These are phyloP conservation scores for Drosophila carrolli DNA, from an alignment of 1,140 invertebrate species.

Conservation along the genomic window DNA sequence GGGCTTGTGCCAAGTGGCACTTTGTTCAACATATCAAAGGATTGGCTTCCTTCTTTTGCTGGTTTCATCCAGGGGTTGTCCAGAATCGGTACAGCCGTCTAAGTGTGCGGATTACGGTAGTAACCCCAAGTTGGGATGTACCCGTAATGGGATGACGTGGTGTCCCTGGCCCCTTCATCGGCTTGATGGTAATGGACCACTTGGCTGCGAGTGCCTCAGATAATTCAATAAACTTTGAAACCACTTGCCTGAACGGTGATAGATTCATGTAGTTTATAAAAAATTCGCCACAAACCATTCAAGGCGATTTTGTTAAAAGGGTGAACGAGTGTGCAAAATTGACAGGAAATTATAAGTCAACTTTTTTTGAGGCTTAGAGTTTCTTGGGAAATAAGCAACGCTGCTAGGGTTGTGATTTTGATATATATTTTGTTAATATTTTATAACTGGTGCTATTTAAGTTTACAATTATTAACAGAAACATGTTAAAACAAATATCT, in stretches of 20 bases:
- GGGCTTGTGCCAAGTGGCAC: slow-evolving; percentile 76
- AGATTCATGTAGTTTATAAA: slow-evolving; percentile 28
- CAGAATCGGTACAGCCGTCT: slow-evolving; percentile 18
- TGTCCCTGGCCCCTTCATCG: background rate
- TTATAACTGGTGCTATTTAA: background rate
- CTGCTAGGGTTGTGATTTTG: too few relatives aligned
- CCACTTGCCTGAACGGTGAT: slow-evolving; percentile 26
- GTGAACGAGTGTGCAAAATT: background rate
- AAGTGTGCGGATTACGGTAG: slow-evolving; percentile 41
- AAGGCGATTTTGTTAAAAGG: background rate
- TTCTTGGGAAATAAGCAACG: background rate
- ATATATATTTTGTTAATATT: background rate
- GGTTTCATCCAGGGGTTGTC: slow-evolving; percentile 23
- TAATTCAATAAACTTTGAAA: slow-evolving; percentile 39
- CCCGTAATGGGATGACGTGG: slow-evolving; percentile 32
- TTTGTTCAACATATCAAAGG: slow-evolving; percentile 78
- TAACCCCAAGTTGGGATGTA: slow-evolving; percentile 22
- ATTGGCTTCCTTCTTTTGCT: slow-evolving; percentile 40
- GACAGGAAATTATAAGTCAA: background rate
- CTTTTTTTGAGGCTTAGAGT: background rate
- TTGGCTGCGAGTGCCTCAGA: slow-evolving; percentile 14
- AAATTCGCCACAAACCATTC: slow-evolving; percentile 19
- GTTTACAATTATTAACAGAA: too few relatives aligned
- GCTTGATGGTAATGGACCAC: slow-evolving; percentile 25
- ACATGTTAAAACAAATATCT: too few relatives aligned